Percentiles rank a stretch among this genome's conserved stretches.
These are phyloP conservation scores for Penaeus chinensis DNA, from an alignment of 1,140 invertebrate genomes.

Conservation along the genomic window DNA sequence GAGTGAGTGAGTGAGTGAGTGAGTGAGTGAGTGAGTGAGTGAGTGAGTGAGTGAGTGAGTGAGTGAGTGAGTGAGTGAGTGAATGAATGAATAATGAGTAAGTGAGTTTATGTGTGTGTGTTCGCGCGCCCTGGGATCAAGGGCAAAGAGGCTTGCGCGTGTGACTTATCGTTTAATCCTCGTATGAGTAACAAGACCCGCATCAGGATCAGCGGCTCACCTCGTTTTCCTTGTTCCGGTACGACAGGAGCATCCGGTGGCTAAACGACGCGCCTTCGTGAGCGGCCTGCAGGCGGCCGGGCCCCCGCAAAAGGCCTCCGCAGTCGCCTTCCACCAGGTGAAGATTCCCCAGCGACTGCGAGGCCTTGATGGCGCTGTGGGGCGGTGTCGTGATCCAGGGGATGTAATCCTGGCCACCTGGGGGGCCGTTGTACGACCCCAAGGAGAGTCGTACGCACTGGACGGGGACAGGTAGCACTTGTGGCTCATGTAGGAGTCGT, in stretches of 20 bases:
- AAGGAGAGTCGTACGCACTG: background rate
- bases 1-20: background rate
- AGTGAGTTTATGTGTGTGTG: too few species aligned
- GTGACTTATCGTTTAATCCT: too few species aligned
- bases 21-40: background rate
- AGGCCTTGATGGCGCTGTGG: background rate
- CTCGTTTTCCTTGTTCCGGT: constrained; percentile 25
- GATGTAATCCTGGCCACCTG: background rate
- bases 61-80: background rate
- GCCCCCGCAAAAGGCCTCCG: too few species aligned
- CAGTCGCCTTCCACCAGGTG: too few species aligned
- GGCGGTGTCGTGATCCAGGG: constrained; percentile 44
- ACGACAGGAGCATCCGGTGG: constrained; percentile 2
- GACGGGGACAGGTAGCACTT: constrained; percentile 21
- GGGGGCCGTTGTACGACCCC: background rate
- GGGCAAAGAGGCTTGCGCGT: too few species aligned
- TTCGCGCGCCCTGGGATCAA: too few species aligned
- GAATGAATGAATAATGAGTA: background rate
- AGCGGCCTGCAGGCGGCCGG: too few species aligned
- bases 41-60: background rate
- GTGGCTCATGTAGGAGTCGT: constrained; percentile 45
- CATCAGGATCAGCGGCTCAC: background rate
- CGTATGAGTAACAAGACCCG: background rate
- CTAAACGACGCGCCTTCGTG: too few species aligned
- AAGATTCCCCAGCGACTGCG: background rate